Conservation (phyloP, 2,888 invertebrate species). For the Leptodirus hochenwartii region DNA sequence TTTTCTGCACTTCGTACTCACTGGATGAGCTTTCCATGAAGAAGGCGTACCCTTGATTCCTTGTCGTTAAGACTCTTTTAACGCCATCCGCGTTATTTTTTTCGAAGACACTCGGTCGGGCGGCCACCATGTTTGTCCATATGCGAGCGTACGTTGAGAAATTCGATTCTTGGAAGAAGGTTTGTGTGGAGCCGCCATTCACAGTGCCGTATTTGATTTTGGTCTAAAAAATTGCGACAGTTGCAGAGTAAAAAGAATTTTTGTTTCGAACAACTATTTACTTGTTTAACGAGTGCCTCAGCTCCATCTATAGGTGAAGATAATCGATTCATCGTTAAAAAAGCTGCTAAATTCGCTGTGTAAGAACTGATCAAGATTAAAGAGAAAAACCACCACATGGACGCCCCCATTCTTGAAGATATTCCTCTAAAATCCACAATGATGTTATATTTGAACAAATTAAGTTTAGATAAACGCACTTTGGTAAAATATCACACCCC, state of each 20-base stretch:
- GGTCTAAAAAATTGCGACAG: too few relatives aligned
- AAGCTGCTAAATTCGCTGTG: slow-evolving; percentile 88
- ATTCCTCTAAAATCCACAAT: slow-evolving; percentile 43
- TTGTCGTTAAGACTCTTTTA: slow-evolving; percentile 59
- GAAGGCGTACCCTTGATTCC: slow-evolving; percentile 72
- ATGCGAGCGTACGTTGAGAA: slow-evolving; percentile 15
- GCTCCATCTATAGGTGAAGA: slow-evolving; percentile 77
- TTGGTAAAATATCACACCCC: slow-evolving; percentile 82
- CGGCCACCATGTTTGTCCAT: slow-evolving; percentile 48
- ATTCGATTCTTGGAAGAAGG: slow-evolving; percentile 49
- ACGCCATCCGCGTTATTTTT: slow-evolving; percentile 72
- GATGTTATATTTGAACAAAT: not conserved
- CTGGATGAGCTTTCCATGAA: slow-evolving; percentile 93
- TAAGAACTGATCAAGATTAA: slow-evolving; percentile 85
- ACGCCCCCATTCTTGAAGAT: slow-evolving; percentile 72
- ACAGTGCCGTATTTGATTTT: slow-evolving; percentile 91
- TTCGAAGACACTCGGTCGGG: slow-evolving; percentile 65
- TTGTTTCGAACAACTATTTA: too few relatives aligned
- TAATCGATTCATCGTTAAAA: slow-evolving; percentile 75
- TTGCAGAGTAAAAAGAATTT: too few relatives aligned
- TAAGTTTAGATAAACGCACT: slow-evolving; percentile 32
- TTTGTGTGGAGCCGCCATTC: slow-evolving; percentile 75
- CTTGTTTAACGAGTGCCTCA: slow-evolving; percentile 81
- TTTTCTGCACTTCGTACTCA: slow-evolving; percentile 74
- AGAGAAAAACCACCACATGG: slow-evolving; percentile 90